phyloP scores from a whole-genome alignment of 2,888 invertebrate species.

The Teleiodes luculella region DNA sequence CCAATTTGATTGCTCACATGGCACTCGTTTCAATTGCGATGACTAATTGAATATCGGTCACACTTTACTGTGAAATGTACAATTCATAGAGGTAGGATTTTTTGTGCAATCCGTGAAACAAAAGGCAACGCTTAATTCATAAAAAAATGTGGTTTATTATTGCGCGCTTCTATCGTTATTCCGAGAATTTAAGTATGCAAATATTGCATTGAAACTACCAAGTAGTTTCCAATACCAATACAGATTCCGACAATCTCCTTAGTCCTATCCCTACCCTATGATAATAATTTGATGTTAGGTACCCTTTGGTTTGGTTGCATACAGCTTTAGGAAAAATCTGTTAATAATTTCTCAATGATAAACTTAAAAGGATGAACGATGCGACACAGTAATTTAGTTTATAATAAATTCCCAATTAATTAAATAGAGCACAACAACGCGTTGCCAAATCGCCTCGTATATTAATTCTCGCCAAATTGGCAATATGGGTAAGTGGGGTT shows the following conservation, averaged over 20 bases:
- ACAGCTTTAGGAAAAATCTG: too few species aligned
- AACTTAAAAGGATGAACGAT: not conserved
- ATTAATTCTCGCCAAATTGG: conserved; percentile 54
- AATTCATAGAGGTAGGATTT: too few species aligned
- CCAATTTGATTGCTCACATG: not conserved
- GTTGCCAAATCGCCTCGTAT: conserved; percentile 33
- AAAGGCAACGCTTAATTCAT: too few species aligned
- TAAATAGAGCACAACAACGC: conserved; percentile 15
- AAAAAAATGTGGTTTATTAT: too few species aligned
- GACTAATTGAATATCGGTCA: not conserved
- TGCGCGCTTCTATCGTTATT: too few species aligned
- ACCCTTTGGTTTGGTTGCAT: not conserved
- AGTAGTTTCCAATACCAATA: too few species aligned
- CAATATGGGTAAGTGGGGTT: conserved; percentile 50
- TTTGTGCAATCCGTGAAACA: too few species aligned
- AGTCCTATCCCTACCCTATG: too few species aligned
- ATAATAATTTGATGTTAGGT: not conserved
- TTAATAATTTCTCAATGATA: not conserved
- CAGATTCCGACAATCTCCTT: too few species aligned
- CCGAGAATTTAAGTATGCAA: too few species aligned
- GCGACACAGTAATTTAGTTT: not conserved
- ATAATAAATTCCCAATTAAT: conserved; percentile 17
- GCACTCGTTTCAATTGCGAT: not conserved
- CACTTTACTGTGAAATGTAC: too few species aligned
- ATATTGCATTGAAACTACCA: too few species aligned